Evolutionary conservation across 2,797 vertebrate genomes (phyloP), one percentile per base, ranked within the genome.

Genomic region (Avahi laniger): DNA sequence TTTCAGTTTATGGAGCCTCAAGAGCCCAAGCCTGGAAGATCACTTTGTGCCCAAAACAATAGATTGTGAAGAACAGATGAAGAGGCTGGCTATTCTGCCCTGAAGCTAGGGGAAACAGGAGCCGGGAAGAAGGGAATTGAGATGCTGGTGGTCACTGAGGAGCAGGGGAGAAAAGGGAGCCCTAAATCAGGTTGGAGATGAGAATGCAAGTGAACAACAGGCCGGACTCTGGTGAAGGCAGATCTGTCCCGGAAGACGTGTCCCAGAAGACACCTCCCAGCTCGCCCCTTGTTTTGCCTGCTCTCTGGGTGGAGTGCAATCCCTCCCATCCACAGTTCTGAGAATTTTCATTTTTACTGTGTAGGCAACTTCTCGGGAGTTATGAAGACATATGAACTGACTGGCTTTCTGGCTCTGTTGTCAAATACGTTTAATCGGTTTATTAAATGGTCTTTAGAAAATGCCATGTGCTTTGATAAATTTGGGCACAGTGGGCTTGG

Each of bases 361-460:
- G 33, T 13, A 73, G 57, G 30, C 69, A 89, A 48, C 75, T 83
- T 89, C 84, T 96, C 14, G 5, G 75, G 59, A 70, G 30, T 90
- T 80, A 35, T 11, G 33, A 72, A 69, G 79, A 80, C 38, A n/a
- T 69, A 24, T 0, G 75, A 80, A 28, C 33, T 22, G 61, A 87
- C 57, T 33, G 69, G 78, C 43, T 67, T 38, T 75, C 78, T 80
- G 63, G 18, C 72, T 82, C 72, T 50, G 48, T 24, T 85, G 76
- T 94, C 89, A 92, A 90, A 81, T 52, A 93, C 59, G 13, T 89
- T 84, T 63, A 57, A 85, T 63, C 80, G 15, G 4, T 65, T 87
- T 82, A 92, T 63, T 52, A 54, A 80, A n/a, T 14, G 72, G 43
- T 89, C 85, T 91, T 96, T 52, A 86, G 85, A 80, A 91, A 76